Evolutionary conservation across 2,797 vertebrate genomes (phyloP), one percentile per base, ranked within the genome.

Genomic region (Hoplostethus atlanticus): DNA sequence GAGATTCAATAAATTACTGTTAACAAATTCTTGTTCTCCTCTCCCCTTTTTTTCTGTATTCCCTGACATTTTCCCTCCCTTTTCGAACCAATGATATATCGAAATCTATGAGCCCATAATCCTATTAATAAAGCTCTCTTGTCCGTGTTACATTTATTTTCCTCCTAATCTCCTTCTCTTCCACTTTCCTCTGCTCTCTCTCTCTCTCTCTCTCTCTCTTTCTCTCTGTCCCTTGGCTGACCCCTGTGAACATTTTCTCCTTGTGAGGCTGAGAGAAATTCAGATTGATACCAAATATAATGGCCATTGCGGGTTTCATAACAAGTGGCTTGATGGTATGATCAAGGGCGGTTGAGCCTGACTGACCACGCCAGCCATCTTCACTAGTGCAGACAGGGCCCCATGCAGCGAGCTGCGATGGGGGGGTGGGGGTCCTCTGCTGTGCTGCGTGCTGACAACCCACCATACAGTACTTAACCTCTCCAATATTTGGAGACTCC

Each of bases 41-140:
- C 84, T 82, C 70, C 71, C 61, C 62, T 82, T 76, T 73, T 81
- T 82, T 84, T 88, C 79, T 72, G 78, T 79, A 77, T 80, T 87
- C 75, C 55, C 63, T 83, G 85, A 89, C 86, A 90, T 86, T 85
- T 88, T 84, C 76, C 87, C 89, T 92, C 91, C 88, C 86, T 81
- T 90, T 92, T 89, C 73, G 11, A 85, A 82, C 81, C 84, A 87
- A 91, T 94, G 93, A 93, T 93, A 89, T 94, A 94, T 95, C 86
- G 77, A 93, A 94, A 94, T 92, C 91, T 95, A 92, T 96, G 95
- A 96, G 94, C 94, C 93, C 91, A 85, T 97, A 97, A 97, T 98
- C 94, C 94, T 96, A 95, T 97, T 96, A 96, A 95, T 96, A 94
- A 92, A 94, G 94, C 94, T 92, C 94, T 93, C 94, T 96, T 96